phyloP scores from a whole-genome alignment of 2,797 vertebrate species.

The Helarctos malayanus region DNA sequence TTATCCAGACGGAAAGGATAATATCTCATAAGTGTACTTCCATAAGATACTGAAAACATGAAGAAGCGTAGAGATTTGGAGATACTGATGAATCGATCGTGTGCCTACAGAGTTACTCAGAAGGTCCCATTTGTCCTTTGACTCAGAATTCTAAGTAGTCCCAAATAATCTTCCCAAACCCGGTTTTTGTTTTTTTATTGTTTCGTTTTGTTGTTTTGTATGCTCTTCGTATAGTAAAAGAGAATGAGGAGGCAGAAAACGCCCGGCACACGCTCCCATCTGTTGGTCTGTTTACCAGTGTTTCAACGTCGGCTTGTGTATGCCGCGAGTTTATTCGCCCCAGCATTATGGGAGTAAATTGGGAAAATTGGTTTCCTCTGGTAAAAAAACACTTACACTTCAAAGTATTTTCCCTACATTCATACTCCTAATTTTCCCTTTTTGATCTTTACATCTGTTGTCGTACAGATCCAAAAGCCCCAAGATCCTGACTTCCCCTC shows the following conservation, averaged over 20 bases:
- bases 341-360: constrained; percentile 72
- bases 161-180: neutral
- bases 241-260: constrained; percentile 38
- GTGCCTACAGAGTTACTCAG: neutral
- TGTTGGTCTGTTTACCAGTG: constrained; percentile 31
- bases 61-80: neutral
- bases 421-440: constrained; percentile 66
- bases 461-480: constrained; percentile 69
- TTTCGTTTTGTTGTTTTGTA: neutral
- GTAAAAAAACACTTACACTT: constrained; percentile 72
- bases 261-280: constrained; percentile 13
- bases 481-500: constrained; percentile 64
- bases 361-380: constrained; percentile 79
- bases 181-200: neutral
- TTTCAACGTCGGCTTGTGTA: constrained; percentile 36
- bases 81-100: neutral
- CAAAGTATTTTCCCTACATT: constrained; percentile 80
- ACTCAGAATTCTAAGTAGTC: constrained; percentile 52
- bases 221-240: constrained; percentile 42
- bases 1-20: neutral
- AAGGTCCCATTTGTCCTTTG: constrained; percentile 42
- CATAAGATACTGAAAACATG: neutral
- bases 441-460: constrained; percentile 78
- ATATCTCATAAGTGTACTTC: neutral
- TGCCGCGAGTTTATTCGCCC: constrained; percentile 60